Evolutionary conservation across 2,888 invertebrate genomes (phyloP).

Genomic region (Emmelina monodactyla): DNA sequence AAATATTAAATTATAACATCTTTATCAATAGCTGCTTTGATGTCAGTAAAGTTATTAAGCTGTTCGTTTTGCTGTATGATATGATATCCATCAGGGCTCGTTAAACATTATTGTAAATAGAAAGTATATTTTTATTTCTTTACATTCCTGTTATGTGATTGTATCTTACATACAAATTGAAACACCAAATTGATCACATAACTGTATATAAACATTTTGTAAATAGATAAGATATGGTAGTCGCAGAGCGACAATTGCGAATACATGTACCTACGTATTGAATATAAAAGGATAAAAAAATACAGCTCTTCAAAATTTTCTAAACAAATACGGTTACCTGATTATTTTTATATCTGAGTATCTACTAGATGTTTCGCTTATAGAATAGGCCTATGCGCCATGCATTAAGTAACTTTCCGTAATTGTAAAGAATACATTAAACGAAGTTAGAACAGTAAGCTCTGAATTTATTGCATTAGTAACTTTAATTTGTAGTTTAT

Average conservation of each 20-base stretch:
- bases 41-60: slow-evolving; percentile 1
- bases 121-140: slow-evolving; percentile 30
- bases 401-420: too few relatives aligned
- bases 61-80: not conserved
- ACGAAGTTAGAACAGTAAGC: too few relatives aligned
- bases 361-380: too few relatives aligned
- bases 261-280: too few relatives aligned
- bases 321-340: too few relatives aligned
- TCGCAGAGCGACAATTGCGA: slow-evolving; percentile 51
- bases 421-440: too few relatives aligned
- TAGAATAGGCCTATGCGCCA: too few relatives aligned
- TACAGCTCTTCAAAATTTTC: too few relatives aligned
- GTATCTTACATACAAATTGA: slow-evolving; percentile 50
- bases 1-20: slow-evolving; percentile 39
- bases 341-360: too few relatives aligned
- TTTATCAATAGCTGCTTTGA: slow-evolving; percentile 39
- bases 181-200: slow-evolving; percentile 44
- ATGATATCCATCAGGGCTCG: not conserved
- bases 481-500: too few relatives aligned
- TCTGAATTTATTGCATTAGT: too few relatives aligned
- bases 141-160: slow-evolving; percentile 59
- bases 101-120: slow-evolving; percentile 39
- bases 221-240: slow-evolving; percentile 49
- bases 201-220: slow-evolving; percentile 60
- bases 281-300: too few relatives aligned